Percentiles rank a stretch among this genome's conserved stretches.
Evolutionary conservation across 2,797 vertebrate genomes (phyloP).

Genomic region (Etheostoma nigrum): DNA sequence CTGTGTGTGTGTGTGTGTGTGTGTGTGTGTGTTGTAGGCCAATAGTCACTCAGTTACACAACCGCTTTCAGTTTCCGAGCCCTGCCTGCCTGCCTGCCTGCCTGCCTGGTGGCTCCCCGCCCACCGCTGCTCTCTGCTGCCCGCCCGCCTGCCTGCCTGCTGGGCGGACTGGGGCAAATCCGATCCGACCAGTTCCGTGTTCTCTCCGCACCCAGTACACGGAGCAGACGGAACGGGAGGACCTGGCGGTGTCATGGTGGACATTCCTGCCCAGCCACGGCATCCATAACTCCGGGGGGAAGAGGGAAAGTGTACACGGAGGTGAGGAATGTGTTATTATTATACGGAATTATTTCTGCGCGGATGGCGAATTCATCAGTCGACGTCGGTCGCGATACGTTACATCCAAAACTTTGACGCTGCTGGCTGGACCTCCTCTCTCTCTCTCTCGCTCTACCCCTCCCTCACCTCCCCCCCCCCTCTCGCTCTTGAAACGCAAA

Average conservation of each 20-base stretch:
- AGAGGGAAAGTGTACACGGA: slow-evolving; percentile 39
- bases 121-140: slow-evolving; percentile 42
- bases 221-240: slow-evolving; percentile 30
- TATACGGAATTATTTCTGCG: slow-evolving; percentile 9
- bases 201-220: slow-evolving; percentile 38
- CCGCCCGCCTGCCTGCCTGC: slow-evolving; percentile 39
- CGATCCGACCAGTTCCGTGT: slow-evolving; percentile 71
- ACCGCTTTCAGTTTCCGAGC: slow-evolving; percentile 73
- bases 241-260: slow-evolving; percentile 62
- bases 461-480: not conserved
- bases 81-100: slow-evolving; percentile 15
- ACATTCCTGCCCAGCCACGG: slow-evolving; percentile 40
- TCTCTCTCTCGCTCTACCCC: not conserved
- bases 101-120: slow-evolving; percentile 51
- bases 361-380: slow-evolving; percentile 44
- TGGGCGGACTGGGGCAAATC: slow-evolving; percentile 70
- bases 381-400: slow-evolving; percentile 56
- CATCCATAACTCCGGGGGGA: slow-evolving; percentile 38
- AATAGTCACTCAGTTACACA: slow-evolving; percentile 73
- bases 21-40: slow-evolving; percentile 55
- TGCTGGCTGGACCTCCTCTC: slow-evolving; percentile 53
- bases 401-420: slow-evolving; percentile 76
- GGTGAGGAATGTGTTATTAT: slow-evolving; percentile 52
- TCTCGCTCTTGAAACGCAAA: slow-evolving; percentile 44
- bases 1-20: slow-evolving; percentile 3